Conservation (phyloP, 1,140 invertebrate species). For the Solenopsis fugax region DNA sequence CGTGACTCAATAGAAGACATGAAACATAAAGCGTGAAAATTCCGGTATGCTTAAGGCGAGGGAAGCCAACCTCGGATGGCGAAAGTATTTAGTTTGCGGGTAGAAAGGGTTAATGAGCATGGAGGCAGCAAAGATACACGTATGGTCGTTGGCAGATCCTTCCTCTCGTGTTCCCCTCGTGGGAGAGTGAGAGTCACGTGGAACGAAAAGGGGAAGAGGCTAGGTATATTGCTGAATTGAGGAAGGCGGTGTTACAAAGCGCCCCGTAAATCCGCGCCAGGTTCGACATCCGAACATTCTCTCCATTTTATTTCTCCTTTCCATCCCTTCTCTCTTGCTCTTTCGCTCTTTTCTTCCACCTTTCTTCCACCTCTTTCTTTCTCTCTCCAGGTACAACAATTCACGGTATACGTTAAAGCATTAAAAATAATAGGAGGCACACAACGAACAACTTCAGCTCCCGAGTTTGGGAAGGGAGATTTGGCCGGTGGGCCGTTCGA, state of each 20-base stretch:
- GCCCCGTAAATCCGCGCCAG: slow-evolving; percentile 86
- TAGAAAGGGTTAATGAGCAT: slow-evolving; percentile 72
- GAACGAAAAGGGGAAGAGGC: slow-evolving; percentile 69
- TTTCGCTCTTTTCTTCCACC: slow-evolving; percentile 55
- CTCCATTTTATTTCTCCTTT: slow-evolving; percentile 80
- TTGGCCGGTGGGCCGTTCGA: slow-evolving; percentile 55
- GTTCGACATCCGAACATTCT: slow-evolving; percentile 86
- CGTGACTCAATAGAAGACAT: background rate
- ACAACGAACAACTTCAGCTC: slow-evolving; percentile 61
- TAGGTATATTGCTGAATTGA: slow-evolving; percentile 86
- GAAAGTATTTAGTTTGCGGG: slow-evolving; percentile 70
- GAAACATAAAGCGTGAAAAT: slow-evolving; percentile 26
- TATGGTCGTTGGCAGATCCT: slow-evolving; percentile 62
- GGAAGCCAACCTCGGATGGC: slow-evolving; percentile 56
- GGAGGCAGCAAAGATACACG: slow-evolving; percentile 71
- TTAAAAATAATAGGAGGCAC: slow-evolving; percentile 83
- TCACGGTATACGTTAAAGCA: slow-evolving; percentile 80
- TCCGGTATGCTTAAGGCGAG: slow-evolving; percentile 12
- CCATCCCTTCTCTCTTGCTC: slow-evolving; percentile 53
- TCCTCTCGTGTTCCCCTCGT: slow-evolving; percentile 59
- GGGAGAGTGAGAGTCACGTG: slow-evolving; percentile 63
- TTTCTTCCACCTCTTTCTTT: slow-evolving; percentile 33
- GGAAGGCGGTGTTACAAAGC: slow-evolving; percentile 87
- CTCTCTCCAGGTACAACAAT: slow-evolving; percentile 66
- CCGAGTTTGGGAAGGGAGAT: slow-evolving; percentile 49